A percentile compares a stretch with the other conserved stretches of the same genome.
These are phyloP conservation scores for Aphaenogaster rudis DNA, from an alignment of 1,140 invertebrate species.

Conservation along the genomic window DNA sequence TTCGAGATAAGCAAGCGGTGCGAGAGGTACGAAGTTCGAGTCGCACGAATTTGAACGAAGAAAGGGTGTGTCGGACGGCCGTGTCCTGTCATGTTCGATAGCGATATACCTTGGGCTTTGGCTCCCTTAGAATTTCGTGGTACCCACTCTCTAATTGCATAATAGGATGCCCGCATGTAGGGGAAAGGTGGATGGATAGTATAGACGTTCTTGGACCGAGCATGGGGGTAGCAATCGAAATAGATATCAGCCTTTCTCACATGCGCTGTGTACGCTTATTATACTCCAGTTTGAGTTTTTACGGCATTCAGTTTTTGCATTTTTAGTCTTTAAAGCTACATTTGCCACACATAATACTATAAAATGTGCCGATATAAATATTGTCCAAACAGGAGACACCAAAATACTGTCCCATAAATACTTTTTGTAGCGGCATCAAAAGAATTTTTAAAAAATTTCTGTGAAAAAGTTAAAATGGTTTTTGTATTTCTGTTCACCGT, in stretches of 20 bases:
- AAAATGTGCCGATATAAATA: neutral
- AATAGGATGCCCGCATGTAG: constrained; percentile 86
- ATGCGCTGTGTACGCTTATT: neutral
- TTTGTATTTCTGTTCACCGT: constrained; percentile 16
- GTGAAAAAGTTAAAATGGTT: neutral
- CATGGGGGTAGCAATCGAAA: constrained; percentile 73
- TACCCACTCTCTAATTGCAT: constrained; percentile 85
- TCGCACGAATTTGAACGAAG: constrained; percentile 85
- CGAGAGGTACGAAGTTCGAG: constrained; percentile 75
- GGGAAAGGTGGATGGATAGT: constrained; percentile 72
- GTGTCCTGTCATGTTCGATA: constrained; percentile 87
- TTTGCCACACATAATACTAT: neutral
- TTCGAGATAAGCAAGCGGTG: constrained; percentile 84
- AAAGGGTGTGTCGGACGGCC: constrained; percentile 87
- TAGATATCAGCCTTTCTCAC: constrained; percentile 48
- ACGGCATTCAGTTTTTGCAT: too few relatives aligned
- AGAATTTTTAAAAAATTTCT: neutral
- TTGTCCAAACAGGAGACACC: neutral
- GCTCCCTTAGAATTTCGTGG: constrained; percentile 84
- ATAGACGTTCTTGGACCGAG: constrained; percentile 68
- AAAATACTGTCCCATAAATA: neutral
- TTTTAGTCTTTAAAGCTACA: neutral
- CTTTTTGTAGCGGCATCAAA: neutral
- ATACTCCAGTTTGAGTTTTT: constrained; percentile 4
- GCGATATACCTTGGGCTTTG: constrained; percentile 84